Evolutionary conservation across 2,797 vertebrate genomes (phyloP).

Genomic region (Pogoniulus pusillus): DNA sequence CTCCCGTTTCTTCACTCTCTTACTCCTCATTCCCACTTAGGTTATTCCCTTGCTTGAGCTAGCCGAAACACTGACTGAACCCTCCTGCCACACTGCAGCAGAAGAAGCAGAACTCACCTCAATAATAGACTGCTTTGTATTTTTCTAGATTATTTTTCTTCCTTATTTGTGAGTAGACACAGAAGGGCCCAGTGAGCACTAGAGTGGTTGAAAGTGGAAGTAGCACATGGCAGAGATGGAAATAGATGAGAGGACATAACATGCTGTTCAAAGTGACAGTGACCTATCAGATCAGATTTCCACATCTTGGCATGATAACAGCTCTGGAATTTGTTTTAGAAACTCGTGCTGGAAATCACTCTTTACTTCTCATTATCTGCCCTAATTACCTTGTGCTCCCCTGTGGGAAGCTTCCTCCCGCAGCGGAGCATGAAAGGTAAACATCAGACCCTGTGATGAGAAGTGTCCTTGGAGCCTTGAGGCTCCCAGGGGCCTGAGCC

Average conservation of each 20-base stretch:
- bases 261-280: background rate
- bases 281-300: background rate
- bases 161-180: background rate
- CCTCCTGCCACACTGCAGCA: background rate
- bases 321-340: background rate
- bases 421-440: no score
- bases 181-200: background rate
- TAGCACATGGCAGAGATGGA: background rate
- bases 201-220: rapidly evolving
- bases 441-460: no score
- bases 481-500: no score
- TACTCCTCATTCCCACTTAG: background rate
- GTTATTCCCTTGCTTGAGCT: background rate
- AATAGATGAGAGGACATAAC: background rate
- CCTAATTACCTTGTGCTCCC: background rate
- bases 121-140: background rate
- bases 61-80: background rate
- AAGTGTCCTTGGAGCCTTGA: no score
- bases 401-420: no score
- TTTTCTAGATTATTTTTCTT: background rate
- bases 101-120: background rate
- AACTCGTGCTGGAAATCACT: background rate
- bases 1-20: background rate
- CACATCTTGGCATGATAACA: background rate
- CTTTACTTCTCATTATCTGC: background rate